Evolutionary conservation across 2,113 vertebrate genomes (phyloP), one percentile per base, ranked within the genome.

Genomic region (Progne subis): DNA sequence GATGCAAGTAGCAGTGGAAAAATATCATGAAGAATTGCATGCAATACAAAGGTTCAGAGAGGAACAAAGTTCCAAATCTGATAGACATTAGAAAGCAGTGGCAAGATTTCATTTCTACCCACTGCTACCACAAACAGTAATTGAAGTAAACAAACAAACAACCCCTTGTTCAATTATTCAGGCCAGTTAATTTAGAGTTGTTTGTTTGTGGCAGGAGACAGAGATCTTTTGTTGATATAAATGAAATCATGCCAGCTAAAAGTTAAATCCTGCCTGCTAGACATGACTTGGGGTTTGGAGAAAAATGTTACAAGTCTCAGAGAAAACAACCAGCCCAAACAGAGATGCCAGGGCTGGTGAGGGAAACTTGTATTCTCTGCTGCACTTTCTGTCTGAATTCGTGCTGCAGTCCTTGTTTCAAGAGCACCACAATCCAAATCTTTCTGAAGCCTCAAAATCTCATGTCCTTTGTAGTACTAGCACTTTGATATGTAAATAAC

Each of bases 81-180:
- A 84, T 4, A 89, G 83, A 79, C 0, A 1, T 37, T 77, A 92
- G 70, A 91, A 91, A 79, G 65, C 69, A 72, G 84, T 21, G 37
- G 77, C 61, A 91, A 82, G 69, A 76, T 87, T 82, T 91, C 49
- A 72, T 95, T 94, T 95, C 93, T 89, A 93, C 76, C 80, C 91
- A 91, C 88, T 92, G 72, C 69, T 92, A 95, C 95, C 96, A 94
- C 95, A 96, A 95, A 92, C 77, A 86, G 72, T 92, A 97, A 96
- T 96, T 94, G 75, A 76, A 91, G 80, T 70, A 94, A 96, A 96
- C 83, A 97, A 97, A 94, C 90, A 96, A 97, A 86, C 83, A 81
- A 97, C 52, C 39, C 49, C 60, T 68, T 65, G 24, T 74, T 90
- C 94, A 94, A 71, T 93, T 96, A 97, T 95, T 92, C 79, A 95